Evolutionary conservation across 2,797 vertebrate species (phyloP), one percentile per base, ranked within the genome.

Genomic region (Dipus sagitta): DNA sequence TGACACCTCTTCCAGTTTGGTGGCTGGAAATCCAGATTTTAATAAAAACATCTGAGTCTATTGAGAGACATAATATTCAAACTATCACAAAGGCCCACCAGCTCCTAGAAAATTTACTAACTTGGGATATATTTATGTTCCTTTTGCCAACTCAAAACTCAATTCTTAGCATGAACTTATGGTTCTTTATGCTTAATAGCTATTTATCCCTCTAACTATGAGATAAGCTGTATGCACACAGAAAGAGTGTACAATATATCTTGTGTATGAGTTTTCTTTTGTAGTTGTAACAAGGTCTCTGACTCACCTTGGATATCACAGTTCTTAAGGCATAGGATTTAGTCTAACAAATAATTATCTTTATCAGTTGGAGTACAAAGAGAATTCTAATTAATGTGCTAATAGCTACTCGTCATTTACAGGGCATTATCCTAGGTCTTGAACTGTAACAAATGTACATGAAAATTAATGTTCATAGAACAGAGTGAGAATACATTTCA

Each of bases 281-380:
- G 26, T n/a, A 24, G 15, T 75, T 93, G 1, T 87, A 93, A 92
- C 24, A 81, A 60, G 38, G 30, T 88, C 17, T 94, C 26, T 87
- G 62, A 86, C 23, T 92, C 30, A 81, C n/a, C 3, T 34, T 94
- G 88, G 92, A 87, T 95, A 93, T 32, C 84, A 20, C 23, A 81
- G 26, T 91, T 93, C 86, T 95, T 23, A 75, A 54, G 75, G 72
- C 26, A 91, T 42, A 90, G 4, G 58, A 84, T 80, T 89, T 95
- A 96, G 94, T 85, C 34, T 82, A 89, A 88, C 34, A 93, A 95
- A 90, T 88, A 92, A 96, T 92, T 85, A 58, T 71, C 70, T 92
- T 89, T 92, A 72, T 88, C 42, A 80, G 58, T 89, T 79, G 80
- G 24, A 92, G 64, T 38, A 80, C 93, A 82, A 95, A 92, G 67